These are phyloP conservation scores for Apantesis nais DNA, from an alignment of 2,888 invertebrate species.

Conservation along the genomic window DNA sequence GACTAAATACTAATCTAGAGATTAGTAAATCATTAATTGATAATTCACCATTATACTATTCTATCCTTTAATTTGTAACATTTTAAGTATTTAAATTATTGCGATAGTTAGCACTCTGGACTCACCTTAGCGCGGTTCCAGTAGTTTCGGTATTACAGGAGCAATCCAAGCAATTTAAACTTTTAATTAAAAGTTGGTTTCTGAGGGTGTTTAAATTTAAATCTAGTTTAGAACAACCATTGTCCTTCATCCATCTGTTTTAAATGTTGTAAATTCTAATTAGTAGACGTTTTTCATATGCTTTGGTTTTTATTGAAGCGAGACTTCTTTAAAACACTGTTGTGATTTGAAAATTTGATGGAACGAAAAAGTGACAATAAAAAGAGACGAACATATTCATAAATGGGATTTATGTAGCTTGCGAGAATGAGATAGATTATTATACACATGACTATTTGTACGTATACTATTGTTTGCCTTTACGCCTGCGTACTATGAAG, in stretches of 20 bases:
- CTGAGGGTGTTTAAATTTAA: background rate
- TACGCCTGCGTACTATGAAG: no score
- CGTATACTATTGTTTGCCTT: no score
- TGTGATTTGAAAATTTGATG: no score
- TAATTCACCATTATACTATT: background rate
- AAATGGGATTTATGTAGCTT: no score
- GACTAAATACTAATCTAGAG: no score
- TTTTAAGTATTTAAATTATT: background rate
- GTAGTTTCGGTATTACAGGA: background rate
- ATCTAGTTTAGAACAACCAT: background rate
- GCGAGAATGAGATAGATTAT: no score
- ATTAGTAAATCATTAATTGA: no score
- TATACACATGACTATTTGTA: no score
- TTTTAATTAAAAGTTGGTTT: constrained; percentile 2
- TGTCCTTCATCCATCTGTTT: background rate
- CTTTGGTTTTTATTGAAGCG: no score
- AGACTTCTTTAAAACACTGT: no score
- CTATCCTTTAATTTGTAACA: background rate
- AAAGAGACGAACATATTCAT: no score
- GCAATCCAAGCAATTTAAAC: background rate
- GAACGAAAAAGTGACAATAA: no score
- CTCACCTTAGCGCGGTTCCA: background rate
- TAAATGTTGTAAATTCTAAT: background rate
- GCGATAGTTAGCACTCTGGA: background rate
- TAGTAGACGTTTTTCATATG: background rate